phyloP scores from a whole-genome alignment of 2,888 invertebrate genomes.

The Drosophila aldrichi region DNA sequence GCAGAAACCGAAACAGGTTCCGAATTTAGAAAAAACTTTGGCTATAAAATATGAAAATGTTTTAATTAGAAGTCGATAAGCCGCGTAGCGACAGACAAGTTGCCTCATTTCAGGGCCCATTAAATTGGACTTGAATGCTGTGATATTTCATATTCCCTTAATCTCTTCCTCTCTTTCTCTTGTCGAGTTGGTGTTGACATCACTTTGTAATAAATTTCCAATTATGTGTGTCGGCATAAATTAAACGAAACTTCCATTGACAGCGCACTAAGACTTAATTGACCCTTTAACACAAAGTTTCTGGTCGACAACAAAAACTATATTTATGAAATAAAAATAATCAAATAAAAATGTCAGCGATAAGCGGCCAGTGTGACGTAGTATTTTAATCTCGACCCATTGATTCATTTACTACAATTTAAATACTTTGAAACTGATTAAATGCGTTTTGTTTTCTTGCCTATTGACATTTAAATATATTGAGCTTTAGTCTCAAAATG shows the following conservation, averaged over 20 bases:
- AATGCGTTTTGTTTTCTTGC: conserved; percentile 15
- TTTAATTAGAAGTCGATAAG: conserved; percentile 55
- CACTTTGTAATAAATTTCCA: conserved; percentile 69
- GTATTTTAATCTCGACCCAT: conserved; percentile 17
- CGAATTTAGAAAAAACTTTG: not conserved
- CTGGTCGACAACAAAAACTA: conserved; percentile 2
- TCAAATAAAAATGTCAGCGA: conserved; percentile 18
- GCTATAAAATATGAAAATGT: conserved; percentile 23
- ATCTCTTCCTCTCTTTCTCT: not conserved
- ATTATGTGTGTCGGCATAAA: conserved; percentile 70
- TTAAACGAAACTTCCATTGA: conserved; percentile 36
- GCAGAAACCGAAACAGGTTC: not conserved
- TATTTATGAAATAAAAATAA: conserved; percentile 9
- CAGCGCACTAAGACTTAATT: conserved; percentile 48
- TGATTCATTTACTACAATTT: conserved; percentile 10
- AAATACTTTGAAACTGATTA: conserved; percentile 15
- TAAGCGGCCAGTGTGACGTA: conserved; percentile 24
- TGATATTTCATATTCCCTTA: conserved; percentile 27
- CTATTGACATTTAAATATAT: conserved; percentile 6
- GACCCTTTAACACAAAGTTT: conserved; percentile 49
- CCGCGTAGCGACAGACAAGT: conserved; percentile 25
- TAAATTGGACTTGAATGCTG: conserved; percentile 34
- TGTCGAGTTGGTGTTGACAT: conserved; percentile 62
- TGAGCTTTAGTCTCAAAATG: conserved; percentile 3
- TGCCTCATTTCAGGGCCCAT: conserved; percentile 57